These are phyloP conservation scores for Rhinatrema bivittatum DNA, from an alignment of 2,797 vertebrate genomes.

Conservation along the genomic window DNA sequence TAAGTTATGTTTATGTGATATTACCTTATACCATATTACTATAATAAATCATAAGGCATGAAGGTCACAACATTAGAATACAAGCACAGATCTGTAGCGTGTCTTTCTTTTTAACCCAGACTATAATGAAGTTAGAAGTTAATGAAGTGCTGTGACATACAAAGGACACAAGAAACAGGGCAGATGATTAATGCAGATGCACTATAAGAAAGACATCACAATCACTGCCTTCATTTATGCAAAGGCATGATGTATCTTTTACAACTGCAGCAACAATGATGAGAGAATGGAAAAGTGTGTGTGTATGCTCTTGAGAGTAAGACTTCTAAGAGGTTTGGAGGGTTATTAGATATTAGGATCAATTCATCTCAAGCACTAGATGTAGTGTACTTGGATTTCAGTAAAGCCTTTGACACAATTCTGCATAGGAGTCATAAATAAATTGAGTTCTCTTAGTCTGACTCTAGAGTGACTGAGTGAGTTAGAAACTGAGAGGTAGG, in stretches of 20 bases:
- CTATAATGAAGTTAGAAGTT: slow-evolving; percentile 28
- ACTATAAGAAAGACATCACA: background rate
- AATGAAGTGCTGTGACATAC: slow-evolving; percentile 18
- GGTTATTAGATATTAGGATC: too few relatives aligned
- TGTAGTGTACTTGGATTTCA: too few relatives aligned
- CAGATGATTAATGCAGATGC: slow-evolving; percentile 1
- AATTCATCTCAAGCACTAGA: too few relatives aligned
- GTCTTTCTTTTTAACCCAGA: slow-evolving; percentile 11
- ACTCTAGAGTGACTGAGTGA: too few relatives aligned
- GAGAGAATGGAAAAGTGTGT: background rate
- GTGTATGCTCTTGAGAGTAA: too few relatives aligned
- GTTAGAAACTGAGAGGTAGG: too few relatives aligned
- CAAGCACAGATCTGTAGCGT: background rate
- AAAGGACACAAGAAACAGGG: background rate
- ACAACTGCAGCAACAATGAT: background rate
- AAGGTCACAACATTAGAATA: slow-evolving; percentile 20
- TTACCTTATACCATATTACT: slow-evolving; percentile 3
- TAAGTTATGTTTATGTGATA: slow-evolving; percentile 14
- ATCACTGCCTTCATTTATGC: background rate
- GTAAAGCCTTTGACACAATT: too few relatives aligned
- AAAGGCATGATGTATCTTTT: fast-evolving
- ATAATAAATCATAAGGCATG: slow-evolving; percentile 29
- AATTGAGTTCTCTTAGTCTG: too few relatives aligned
- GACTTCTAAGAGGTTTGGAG: too few relatives aligned
- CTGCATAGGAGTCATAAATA: too few relatives aligned